phyloP scores from a whole-genome alignment of 1,140 invertebrate genomes.

The Nixonia krombeini region DNA sequence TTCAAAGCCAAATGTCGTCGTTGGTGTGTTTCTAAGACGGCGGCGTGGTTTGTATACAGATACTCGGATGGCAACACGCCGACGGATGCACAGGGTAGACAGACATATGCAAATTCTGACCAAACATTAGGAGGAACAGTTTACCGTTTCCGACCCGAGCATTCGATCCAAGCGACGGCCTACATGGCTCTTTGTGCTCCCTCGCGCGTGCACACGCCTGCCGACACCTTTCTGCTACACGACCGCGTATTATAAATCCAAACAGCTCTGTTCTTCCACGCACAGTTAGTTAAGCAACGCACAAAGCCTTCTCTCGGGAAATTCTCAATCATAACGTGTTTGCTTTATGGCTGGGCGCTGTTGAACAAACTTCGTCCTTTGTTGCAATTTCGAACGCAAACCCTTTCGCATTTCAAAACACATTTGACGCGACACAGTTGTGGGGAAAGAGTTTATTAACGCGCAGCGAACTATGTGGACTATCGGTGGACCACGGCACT shows the following conservation, averaged over 20 bases:
- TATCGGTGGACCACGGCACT: no score
- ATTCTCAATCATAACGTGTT: conserved; percentile 40
- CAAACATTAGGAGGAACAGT: conserved; percentile 64
- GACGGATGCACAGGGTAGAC: conserved; percentile 55
- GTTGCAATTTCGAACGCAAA: conserved; percentile 14
- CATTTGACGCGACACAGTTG: no score
- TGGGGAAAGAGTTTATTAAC: no score
- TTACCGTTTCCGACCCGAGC: conserved; percentile 40
- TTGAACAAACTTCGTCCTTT: conserved; percentile 28
- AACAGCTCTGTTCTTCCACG: conserved; percentile 16
- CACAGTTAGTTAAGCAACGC: conserved; percentile 24
- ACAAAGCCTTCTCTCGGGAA: conserved; percentile 38
- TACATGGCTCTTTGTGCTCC: conserved; percentile 24
- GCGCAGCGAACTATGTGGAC: no score
- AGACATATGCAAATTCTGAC: conserved; percentile 69
- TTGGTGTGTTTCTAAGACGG: conserved; percentile 30
- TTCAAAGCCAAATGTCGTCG: conserved; percentile 40
- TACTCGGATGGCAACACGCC: conserved; percentile 19
- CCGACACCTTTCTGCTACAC: no score
- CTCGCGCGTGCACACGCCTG: conserved; percentile 20
- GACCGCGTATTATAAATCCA: neutral
- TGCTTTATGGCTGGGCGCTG: conserved; percentile 27
- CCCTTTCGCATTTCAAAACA: neutral
- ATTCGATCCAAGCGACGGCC: conserved; percentile 35
- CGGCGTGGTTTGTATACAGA: conserved; percentile 1